Evolutionary conservation across 2,113 vertebrate species (phyloP).

Genomic region (Sialia sialis): DNA sequence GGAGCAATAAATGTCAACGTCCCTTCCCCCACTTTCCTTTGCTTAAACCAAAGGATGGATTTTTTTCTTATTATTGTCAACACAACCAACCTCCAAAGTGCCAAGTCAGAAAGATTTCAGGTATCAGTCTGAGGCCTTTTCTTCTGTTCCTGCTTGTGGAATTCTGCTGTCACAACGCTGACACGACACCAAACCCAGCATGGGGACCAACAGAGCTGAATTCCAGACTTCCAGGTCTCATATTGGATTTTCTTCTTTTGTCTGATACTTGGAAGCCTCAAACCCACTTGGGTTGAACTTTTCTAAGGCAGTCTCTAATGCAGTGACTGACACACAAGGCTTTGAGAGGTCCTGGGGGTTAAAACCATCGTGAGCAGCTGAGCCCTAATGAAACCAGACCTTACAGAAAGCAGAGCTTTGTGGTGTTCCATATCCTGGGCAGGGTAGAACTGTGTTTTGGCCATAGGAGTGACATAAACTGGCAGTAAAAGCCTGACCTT

Average conservation of each 20-base stretch:
- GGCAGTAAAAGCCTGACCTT: neutral
- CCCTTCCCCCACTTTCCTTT: neutral
- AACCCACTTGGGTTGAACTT: neutral
- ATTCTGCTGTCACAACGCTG: neutral
- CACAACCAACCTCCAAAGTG: neutral
- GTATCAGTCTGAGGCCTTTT: neutral
- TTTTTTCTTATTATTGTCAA: neutral
- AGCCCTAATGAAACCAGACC: neutral
- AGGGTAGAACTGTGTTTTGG: neutral
- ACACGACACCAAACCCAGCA: neutral
- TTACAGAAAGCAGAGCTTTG: neutral
- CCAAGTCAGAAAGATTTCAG: neutral
- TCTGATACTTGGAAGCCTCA: neutral
- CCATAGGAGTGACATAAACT: neutral
- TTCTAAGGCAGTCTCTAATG: neutral
- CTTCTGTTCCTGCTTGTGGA: neutral
- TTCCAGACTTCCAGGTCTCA: neutral
- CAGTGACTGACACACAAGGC: neutral
- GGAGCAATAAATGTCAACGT: neutral
- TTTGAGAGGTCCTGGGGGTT: accelerated
- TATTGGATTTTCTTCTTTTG: neutral
- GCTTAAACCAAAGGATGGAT: neutral
- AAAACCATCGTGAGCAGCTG: neutral
- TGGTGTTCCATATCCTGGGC: neutral
- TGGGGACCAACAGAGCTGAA: neutral